phyloP scores from a whole-genome alignment of 2,888 invertebrate species.

The Nephrocerus scutellatus region DNA sequence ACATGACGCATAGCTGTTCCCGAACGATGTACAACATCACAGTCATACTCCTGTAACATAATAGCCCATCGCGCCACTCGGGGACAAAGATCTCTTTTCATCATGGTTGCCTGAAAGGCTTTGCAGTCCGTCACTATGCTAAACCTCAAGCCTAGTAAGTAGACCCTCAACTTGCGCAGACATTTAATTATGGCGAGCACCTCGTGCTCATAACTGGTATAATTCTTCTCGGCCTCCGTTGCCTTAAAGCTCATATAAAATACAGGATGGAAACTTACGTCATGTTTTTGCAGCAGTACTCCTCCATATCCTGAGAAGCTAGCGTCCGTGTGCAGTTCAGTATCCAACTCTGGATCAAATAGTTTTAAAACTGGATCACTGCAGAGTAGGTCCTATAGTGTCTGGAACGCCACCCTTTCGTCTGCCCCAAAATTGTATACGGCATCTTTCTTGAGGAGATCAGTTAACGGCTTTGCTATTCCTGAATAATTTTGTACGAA shows the following conservation, averaged over 20 bases:
- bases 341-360: constrained; percentile 23
- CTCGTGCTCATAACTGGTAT: constrained; percentile 30
- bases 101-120: constrained; percentile 29
- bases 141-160: constrained; percentile 29
- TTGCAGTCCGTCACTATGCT: constrained; percentile 32
- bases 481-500: constrained; percentile 15
- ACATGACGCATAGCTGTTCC: constrained; percentile 14
- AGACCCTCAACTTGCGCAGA: constrained; percentile 22
- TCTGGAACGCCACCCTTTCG: constrained; percentile 25
- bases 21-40: constrained; percentile 9
- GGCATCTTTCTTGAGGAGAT: constrained; percentile 9
- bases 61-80: constrained; percentile 31
- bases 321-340: constrained; percentile 33
- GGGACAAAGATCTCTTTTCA: constrained; percentile 25
- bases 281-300: constrained; percentile 24
- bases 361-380: constrained; percentile 25
- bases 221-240: constrained; percentile 23
- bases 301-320: constrained; percentile 25
- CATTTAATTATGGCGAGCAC: constrained; percentile 6
- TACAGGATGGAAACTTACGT: constrained; percentile 8
- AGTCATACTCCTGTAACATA: constrained; percentile 8
- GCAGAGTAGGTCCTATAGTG: constrained; percentile 3
- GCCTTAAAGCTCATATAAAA: constrained; percentile 8
- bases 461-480: constrained; percentile 13
- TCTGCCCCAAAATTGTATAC: constrained; percentile 19